Base-by-base conservation (phyloP, 1,140 invertebrate genomes). In the Drosophila willistoni region DNA sequence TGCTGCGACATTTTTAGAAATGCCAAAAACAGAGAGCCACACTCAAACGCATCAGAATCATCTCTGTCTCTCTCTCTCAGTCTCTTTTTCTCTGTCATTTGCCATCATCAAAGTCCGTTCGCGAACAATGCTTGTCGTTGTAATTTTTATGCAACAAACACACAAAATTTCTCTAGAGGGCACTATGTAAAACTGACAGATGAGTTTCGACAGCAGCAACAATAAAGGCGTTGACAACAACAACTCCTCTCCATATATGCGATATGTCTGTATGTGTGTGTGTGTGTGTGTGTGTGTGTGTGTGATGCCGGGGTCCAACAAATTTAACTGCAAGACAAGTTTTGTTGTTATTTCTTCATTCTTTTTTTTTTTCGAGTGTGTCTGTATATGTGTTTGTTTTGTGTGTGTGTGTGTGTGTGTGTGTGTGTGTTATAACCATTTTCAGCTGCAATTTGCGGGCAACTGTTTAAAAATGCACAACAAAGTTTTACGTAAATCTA, bases 121-220 rank as follows among this genome's bases (percentile, higher is more conserved):
- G 83, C 82, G 76, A 86, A 86, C 82, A 86, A 86, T 86, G 82
- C 73, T 66, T 72, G 70, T 51, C 44, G 69, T 44, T 83, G 84
- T 86, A 83, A 86, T 86, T 86, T 87, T 83, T 87, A 86, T 89
- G 83, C 83, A 86, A 82, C 83, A 86, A 89, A 87, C 79, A 87
- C 79, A 83, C 80, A 64, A 79, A 86, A 86, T 86, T 86, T 86
- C 83, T 86, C 83, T 77, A 41, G 83, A 84, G 83, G 77, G 84
- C 83, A 87, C 76, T 86, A 86, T 86, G 83, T 83, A 86, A 86
- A 86, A 83, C 83, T 86, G 83, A 83, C 83, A 87, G 83, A 86
- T 87, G 83, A 86, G 72, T 83, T 68, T 75, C 73, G 41, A 64
- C 34, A n/a, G 25, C 36, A 6, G 25, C 39, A 51, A 42, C 17